Percentiles rank a stretch among this genome's conserved stretches.
phyloP scores from a whole-genome alignment of 2,113 vertebrate species.

The Beaufortia kweichowensis region DNA sequence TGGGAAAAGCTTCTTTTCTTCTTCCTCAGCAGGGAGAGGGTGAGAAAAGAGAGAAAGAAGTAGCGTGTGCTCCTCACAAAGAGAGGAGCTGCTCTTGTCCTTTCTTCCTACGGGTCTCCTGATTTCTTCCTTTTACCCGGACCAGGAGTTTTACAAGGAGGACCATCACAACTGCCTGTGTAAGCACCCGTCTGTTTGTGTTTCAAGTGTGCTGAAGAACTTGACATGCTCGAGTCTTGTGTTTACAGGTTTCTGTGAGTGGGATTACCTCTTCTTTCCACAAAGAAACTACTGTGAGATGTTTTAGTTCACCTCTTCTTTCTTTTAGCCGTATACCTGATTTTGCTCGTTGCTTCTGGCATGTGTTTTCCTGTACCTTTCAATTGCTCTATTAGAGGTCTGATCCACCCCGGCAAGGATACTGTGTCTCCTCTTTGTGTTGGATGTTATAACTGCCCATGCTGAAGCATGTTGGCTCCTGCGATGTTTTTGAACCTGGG shows the following conservation, averaged over 20 bases:
- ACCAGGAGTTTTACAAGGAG: conserved; percentile 17
- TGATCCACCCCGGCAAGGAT: conserved; percentile 35
- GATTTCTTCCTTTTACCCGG: neutral
- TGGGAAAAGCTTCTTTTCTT: conserved; percentile 62
- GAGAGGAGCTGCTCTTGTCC: conserved; percentile 17
- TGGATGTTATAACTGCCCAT: conserved; percentile 6
- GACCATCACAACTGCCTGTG: conserved; percentile 13
- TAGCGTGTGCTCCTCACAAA: conserved; percentile 15
- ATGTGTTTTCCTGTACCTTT: conserved; percentile 56
- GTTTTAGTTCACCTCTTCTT: conserved; percentile 1
- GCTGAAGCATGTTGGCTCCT: neutral
- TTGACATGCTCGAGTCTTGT: conserved; percentile 9
- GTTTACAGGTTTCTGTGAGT: neutral
- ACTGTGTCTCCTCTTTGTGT: conserved; percentile 5
- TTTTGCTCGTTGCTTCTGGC: conserved; percentile 10
- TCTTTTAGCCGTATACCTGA: neutral
- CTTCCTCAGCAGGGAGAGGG: conserved; percentile 50
- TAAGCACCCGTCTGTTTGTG: conserved; percentile 32
- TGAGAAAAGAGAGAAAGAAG: conserved; percentile 21
- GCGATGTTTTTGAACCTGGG: conserved; percentile 24
- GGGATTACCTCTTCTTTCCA: neutral
- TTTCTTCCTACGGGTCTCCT: neutral
- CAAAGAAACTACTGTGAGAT: conserved; percentile 4
- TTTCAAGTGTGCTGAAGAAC: neutral
- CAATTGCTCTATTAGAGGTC: conserved; percentile 66